phyloP scores from a whole-genome alignment of 2,888 invertebrate species.

The Hermaeophaga mercurialis region DNA sequence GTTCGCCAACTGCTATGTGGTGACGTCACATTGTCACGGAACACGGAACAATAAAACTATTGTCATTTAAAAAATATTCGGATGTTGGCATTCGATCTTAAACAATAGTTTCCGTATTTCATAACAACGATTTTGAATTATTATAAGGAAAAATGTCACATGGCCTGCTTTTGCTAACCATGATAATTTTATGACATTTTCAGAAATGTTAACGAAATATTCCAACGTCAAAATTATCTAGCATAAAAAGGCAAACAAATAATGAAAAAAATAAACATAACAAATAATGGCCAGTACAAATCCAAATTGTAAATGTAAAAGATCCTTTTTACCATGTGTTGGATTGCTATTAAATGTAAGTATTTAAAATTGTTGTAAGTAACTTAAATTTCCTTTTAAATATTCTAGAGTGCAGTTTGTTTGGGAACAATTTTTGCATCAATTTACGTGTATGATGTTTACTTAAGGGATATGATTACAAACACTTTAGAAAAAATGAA shows the following conservation, averaged over 20 bases:
- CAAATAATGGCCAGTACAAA: neutral
- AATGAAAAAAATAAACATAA: neutral
- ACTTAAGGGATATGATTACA: neutral
- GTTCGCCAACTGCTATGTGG: no score
- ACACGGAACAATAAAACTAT: no score
- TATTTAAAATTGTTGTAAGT: neutral
- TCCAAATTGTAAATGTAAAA: neutral
- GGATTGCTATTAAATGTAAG: neutral
- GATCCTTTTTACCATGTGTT: neutral
- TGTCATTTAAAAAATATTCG: no score
- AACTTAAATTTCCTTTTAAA: neutral
- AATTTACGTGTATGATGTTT: conserved; percentile 4
- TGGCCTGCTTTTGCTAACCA: no score
- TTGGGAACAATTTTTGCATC: neutral
- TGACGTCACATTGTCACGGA: no score
- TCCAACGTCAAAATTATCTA: neutral
- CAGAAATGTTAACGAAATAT: no score
- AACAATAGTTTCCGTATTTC: no score
- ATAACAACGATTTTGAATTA: no score
- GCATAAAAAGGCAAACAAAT: neutral
- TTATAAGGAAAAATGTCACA: no score
- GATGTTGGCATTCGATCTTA: no score
- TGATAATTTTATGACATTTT: no score
- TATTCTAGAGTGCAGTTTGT: neutral
- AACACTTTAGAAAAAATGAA: conserved; percentile 2